phyloP scores from a whole-genome alignment of 2,797 vertebrate genomes.

The Silurus lanzhouensis region DNA sequence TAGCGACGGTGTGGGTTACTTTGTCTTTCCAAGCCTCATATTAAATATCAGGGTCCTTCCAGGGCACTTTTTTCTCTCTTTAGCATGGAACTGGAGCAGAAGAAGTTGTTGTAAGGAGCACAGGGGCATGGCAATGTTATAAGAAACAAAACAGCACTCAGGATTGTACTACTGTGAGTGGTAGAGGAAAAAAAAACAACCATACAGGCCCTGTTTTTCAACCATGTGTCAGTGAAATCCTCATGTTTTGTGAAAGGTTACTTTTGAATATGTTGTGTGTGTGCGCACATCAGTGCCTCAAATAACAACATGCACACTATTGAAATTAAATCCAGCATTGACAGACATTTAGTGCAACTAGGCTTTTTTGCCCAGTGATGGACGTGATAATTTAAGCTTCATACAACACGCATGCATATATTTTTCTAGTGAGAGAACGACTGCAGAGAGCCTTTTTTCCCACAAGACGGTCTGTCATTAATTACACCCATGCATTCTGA shows the following conservation, averaged over 20 bases:
- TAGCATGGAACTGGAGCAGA: not conserved
- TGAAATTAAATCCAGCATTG: constrained; percentile 9
- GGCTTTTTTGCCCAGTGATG: constrained; percentile 1
- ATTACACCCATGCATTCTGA: constrained; percentile 6
- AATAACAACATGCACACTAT: not conserved
- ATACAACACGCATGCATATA: not conserved
- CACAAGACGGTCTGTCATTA: not conserved
- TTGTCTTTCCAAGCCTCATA: constrained; percentile 13
- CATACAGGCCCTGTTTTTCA: not conserved
- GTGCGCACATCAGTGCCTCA: not conserved
- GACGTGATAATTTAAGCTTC: constrained; percentile 3
- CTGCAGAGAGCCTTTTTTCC: constrained; percentile 3
- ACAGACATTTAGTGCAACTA: not conserved
- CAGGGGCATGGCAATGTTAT: constrained; percentile 4
- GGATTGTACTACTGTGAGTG: not conserved
- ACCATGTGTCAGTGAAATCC: not conserved
- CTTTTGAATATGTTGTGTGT: not conserved
- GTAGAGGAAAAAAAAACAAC: not conserved
- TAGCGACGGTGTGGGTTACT: constrained; percentile 12
- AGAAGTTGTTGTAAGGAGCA: not conserved
- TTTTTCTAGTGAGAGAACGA: constrained; percentile 4
- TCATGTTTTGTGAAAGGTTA: not conserved
- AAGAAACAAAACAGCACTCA: not conserved
- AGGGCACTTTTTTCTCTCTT: constrained; percentile 11
- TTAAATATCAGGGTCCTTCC: constrained; percentile 8